Evolutionary conservation across 1,140 invertebrate species (phyloP).

Genomic region (Periplaneta americana): DNA sequence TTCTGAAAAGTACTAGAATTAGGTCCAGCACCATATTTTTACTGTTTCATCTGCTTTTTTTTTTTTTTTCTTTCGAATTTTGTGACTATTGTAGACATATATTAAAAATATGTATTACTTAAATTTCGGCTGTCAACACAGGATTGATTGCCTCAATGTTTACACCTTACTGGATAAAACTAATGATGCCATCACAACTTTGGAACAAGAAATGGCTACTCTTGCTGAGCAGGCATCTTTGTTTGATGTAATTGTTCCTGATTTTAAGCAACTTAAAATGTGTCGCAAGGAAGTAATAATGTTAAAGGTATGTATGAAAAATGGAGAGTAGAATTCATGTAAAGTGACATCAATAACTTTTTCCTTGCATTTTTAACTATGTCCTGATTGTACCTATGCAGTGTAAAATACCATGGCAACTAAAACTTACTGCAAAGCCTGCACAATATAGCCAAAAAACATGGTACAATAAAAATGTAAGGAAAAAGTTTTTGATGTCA

Average conservation of each 20-base stretch:
- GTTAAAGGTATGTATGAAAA: slow-evolving; percentile 48
- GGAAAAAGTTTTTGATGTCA: too few relatives aligned
- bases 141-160: slow-evolving; percentile 59
- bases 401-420: too few relatives aligned
- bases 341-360: neutral
- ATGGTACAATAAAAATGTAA: too few relatives aligned
- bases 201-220: slow-evolving; percentile 63
- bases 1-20: too few relatives aligned
- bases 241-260: slow-evolving; percentile 81
- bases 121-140: too few relatives aligned
- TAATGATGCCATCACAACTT: slow-evolving; percentile 54
- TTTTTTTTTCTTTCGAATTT: too few relatives aligned
- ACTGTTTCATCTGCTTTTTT: too few relatives aligned
- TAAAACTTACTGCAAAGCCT: neutral
- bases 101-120: too few relatives aligned
- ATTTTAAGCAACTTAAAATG: slow-evolving; percentile 70
- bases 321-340: neutral
- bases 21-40: too few relatives aligned
- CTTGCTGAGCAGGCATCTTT: slow-evolving; percentile 70
- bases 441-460: neutral
- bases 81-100: too few relatives aligned
- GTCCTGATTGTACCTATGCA: too few relatives aligned
- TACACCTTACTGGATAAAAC: slow-evolving; percentile 71
- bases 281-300: slow-evolving; percentile 73
- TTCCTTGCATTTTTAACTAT: too few relatives aligned